Evolutionary conservation across 92 coral and sea anemone species (phyloP).

Genomic region (Epizoanthus ramosus): DNA sequence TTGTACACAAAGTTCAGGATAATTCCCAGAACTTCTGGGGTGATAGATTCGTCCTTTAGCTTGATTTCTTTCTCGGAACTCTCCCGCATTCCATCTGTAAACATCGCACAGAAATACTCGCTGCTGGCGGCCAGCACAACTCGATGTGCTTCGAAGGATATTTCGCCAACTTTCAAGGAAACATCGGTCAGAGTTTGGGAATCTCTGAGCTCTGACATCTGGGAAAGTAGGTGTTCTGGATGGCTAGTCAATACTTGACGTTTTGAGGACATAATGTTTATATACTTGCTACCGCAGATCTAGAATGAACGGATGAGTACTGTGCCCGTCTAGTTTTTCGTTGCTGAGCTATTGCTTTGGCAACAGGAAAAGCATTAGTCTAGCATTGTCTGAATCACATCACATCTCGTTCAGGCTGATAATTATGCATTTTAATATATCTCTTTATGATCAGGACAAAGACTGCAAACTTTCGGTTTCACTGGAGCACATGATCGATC

Average conservation of each 20-base stretch:
- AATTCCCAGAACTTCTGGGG: constrained; percentile 34
- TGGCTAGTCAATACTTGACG: not conserved
- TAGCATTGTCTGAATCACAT: too few species aligned
- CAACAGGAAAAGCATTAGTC: too few species aligned
- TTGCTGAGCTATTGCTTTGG: too few species aligned
- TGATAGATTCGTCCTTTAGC: constrained; percentile 37
- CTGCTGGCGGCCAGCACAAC: constrained; percentile 70
- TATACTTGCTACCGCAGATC: too few species aligned
- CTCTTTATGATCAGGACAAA: too few species aligned
- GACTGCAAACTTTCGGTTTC: too few species aligned
- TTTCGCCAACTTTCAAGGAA: constrained; percentile 36
- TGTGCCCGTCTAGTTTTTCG: too few species aligned
- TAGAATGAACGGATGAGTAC: too few species aligned
- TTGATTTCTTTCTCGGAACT: constrained; percentile 52
- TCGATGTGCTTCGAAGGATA: constrained; percentile 54
- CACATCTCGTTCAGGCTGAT: too few species aligned
- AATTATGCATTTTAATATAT: too few species aligned
- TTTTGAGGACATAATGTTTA: not conserved
- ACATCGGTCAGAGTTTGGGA: constrained; percentile 49
- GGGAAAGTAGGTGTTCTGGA: not conserved
- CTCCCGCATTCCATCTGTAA: constrained; percentile 68
- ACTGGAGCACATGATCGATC: too few species aligned
- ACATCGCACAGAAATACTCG: constrained; percentile 73
- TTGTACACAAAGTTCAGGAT: constrained; percentile 48
- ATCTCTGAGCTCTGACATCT: constrained; percentile 44